These are phyloP conservation scores for Eucriotettix oculatus DNA, from an alignment of 2,888 invertebrate species.

Conservation along the genomic window DNA sequence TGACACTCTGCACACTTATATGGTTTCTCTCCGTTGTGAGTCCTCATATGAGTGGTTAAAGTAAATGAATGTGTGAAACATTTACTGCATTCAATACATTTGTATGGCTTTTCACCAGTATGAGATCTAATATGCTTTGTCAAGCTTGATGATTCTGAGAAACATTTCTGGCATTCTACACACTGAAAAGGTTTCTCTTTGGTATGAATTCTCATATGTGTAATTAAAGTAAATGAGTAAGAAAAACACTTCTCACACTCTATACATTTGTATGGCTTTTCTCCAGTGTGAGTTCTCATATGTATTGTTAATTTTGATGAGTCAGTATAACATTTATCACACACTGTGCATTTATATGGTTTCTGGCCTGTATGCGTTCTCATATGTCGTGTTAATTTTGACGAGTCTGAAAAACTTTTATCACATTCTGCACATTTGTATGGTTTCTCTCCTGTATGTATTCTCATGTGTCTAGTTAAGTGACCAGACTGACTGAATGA, in stretches of 20 bases:
- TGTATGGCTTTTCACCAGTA: slow-evolving; percentile 40
- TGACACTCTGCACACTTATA: not conserved
- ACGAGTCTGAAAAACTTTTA: too few relatives aligned
- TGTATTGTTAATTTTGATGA: slow-evolving; percentile 31
- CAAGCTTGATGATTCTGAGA: slow-evolving; percentile 38
- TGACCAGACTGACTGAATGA: too few relatives aligned
- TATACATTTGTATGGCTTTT: slow-evolving; percentile 42
- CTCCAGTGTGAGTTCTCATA: slow-evolving; percentile 41
- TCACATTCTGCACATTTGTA: too few relatives aligned
- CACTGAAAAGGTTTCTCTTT: slow-evolving; percentile 5
- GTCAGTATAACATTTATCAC: not conserved
- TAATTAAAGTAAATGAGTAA: not conserved
- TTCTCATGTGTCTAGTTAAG: too few relatives aligned
- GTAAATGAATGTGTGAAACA: slow-evolving; percentile 42
- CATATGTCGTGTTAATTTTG: not conserved
- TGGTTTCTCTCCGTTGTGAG: not conserved
- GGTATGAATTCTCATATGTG: not conserved
- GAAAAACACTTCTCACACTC: slow-evolving; percentile 12
- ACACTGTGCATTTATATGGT: slow-evolving; percentile 1
- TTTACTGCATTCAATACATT: slow-evolving; percentile 40
- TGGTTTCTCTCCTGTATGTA: too few relatives aligned
- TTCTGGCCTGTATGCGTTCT: not conserved
- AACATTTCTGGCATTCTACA: slow-evolving; percentile 5
- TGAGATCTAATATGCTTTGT: slow-evolving; percentile 43
- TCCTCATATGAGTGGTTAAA: slow-evolving; percentile 33